Base-by-base conservation (phyloP, 2,797 vertebrate species). In the Dendrocincla fuliginosa region DNA sequence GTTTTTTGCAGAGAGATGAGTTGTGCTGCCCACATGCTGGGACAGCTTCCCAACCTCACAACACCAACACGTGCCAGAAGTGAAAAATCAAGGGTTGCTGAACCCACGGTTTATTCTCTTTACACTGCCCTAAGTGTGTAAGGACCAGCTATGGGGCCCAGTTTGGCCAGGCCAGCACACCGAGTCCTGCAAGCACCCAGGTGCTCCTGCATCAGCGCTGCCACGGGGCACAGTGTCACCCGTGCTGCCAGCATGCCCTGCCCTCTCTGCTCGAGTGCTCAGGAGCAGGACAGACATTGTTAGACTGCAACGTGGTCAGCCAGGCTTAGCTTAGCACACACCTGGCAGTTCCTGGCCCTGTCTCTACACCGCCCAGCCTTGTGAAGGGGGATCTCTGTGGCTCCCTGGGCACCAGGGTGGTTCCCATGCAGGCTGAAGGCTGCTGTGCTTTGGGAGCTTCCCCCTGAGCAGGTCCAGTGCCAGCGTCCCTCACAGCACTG, bases 221-320 rank as follows among this genome's bases (percentile, higher is more conserved):
- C 67, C 1, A 0, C 0, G 0, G 47, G 9, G 19, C 60, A 56
- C 60, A 6, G 0, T 2, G 8, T 32, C 68, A 63, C 64, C 37
- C 2, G 6, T 5, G 39, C 52, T 35, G 35, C 55, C 64, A 32
- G 24, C 1, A 2, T 3, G 27, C 44, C 23, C 32, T 44, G 5
- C 25, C 30, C 28, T 39, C 17, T 65, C 27, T 55, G 18, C 30
- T n/a, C 2, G 6, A 28, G 77, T 2, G 9, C 88, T 27, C 42
- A 83, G 56, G 30, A 55, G 49, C 5, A 5, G 42, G 10, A 79
- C 47, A 9, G 64, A 33, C 39, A 30, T 33, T 33, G n/a, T 6
- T 24, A 8, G 3, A 9, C 33, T 37, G 23, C 59, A 27, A 0
- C 13, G 2, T 2, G 18, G 24, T 9, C 52, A 42, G 47, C 12